A percentile compares a stretch with the other conserved stretches of the same genome.
Conservation (phyloP, 2,113 vertebrate genomes). For the Cygnus buccinator region DNA sequence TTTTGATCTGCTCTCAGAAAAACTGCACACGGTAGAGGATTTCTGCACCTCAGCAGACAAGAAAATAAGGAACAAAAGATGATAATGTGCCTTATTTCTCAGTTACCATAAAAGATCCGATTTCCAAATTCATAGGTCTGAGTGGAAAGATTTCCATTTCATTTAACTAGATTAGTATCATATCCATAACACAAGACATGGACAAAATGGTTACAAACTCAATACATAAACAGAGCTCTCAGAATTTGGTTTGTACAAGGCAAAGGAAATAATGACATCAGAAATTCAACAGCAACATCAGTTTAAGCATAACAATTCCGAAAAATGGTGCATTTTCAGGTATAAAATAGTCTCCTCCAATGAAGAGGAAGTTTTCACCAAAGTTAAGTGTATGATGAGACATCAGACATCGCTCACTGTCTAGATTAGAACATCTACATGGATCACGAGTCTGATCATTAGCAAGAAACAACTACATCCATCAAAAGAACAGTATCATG, state of each 20-base stretch:
- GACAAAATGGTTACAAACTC: neutral
- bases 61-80: neutral
- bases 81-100: neutral
- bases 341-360: neutral
- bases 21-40: neutral
- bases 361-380: neutral
- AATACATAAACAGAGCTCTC: neutral
- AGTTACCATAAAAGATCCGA: neutral
- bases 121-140: neutral
- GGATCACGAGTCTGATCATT: neutral
- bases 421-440: neutral
- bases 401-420: neutral
- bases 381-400: neutral
- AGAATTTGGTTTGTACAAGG: neutral
- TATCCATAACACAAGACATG: neutral
- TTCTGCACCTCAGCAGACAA: neutral
- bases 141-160: neutral
- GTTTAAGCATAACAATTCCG: neutral
- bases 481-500: neutral
- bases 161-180: neutral
- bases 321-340: neutral
- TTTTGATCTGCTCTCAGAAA: neutral
- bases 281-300: neutral
- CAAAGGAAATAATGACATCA: neutral
- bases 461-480: neutral